These are phyloP conservation scores for Neodontobutis hainanensis DNA, from an alignment of 2,113 vertebrate genomes.

Conservation along the genomic window DNA sequence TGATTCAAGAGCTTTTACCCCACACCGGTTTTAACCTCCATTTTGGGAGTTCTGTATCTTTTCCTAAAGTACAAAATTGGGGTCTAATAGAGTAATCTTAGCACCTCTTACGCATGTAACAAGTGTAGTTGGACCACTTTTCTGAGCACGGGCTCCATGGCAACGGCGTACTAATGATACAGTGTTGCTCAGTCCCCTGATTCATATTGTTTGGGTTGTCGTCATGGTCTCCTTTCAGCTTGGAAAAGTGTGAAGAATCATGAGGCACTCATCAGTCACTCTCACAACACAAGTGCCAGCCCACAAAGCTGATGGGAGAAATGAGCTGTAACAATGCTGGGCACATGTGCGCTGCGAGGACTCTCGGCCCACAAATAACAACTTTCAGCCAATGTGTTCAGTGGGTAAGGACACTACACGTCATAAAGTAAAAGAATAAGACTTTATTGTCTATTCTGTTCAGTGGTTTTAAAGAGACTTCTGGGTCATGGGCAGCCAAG, in stretches of 20 bases:
- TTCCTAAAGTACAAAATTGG: conserved; percentile 11
- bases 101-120: conserved; percentile 16
- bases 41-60: not conserved
- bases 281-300: conserved; percentile 15
- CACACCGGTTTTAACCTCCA: not conserved
- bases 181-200: conserved; percentile 31
- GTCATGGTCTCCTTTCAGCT: conserved; percentile 37
- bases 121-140: conserved; percentile 33
- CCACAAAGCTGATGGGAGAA: conserved; percentile 8
- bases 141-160: conserved; percentile 51
- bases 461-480: too few species aligned
- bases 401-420: too few species aligned
- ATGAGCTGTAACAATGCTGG: conserved; percentile 1
- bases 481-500: too few species aligned
- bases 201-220: conserved; percentile 53
- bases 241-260: conserved; percentile 36
- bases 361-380: too few species aligned
- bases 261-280: conserved; percentile 47
- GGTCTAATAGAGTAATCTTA: conserved; percentile 32
- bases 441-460: too few species aligned
- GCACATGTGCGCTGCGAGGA: not conserved
- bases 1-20: not conserved
- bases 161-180: conserved; percentile 59
- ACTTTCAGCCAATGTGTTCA: too few species aligned
- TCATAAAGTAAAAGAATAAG: too few species aligned